phyloP scores from a whole-genome alignment of 2,113 vertebrate genomes.

The Pimephales promelas region DNA sequence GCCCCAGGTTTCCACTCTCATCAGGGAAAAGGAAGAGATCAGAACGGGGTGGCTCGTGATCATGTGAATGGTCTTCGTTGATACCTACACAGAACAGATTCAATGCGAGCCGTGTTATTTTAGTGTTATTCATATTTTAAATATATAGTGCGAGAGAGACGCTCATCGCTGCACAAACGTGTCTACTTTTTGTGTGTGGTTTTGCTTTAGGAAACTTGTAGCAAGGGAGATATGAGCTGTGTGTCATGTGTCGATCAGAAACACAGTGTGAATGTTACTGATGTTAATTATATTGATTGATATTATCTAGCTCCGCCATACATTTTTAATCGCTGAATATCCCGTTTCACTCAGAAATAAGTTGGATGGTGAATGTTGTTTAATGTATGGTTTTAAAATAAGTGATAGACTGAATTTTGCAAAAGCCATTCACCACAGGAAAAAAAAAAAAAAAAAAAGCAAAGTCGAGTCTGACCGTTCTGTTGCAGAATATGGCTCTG shows the following conservation, averaged over 20 bases:
- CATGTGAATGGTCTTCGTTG: constrained; percentile 75
- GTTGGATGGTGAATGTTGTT: not conserved
- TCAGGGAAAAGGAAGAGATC: constrained; percentile 98
- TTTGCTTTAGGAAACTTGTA: too few species aligned
- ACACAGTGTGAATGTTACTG: too few species aligned
- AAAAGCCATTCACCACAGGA: not conserved
- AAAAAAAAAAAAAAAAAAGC: not conserved
- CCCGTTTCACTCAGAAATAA: too few species aligned
- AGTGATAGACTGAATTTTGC: not conserved
- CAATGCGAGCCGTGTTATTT: not conserved
- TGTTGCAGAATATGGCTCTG: constrained; percentile 69
- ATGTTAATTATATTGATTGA: too few species aligned
- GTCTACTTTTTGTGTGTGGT: too few species aligned
- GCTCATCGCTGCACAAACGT: too few species aligned
- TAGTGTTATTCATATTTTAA: not conserved
- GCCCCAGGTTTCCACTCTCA: constrained; percentile 88
- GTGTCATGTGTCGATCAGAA: too few species aligned
- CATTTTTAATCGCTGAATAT: too few species aligned
- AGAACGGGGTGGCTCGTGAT: constrained; percentile 84
- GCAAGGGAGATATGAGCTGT: too few species aligned
- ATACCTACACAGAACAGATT: constrained; percentile 70
- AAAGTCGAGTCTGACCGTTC: constrained; percentile 76
- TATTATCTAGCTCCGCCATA: too few species aligned
- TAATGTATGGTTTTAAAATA: not conserved
- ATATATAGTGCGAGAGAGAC: not conserved